A percentile compares a stretch with the other conserved stretches of the same genome.
phyloP scores from a whole-genome alignment of 2,113 vertebrate species.

The Microtus montanus region DNA sequence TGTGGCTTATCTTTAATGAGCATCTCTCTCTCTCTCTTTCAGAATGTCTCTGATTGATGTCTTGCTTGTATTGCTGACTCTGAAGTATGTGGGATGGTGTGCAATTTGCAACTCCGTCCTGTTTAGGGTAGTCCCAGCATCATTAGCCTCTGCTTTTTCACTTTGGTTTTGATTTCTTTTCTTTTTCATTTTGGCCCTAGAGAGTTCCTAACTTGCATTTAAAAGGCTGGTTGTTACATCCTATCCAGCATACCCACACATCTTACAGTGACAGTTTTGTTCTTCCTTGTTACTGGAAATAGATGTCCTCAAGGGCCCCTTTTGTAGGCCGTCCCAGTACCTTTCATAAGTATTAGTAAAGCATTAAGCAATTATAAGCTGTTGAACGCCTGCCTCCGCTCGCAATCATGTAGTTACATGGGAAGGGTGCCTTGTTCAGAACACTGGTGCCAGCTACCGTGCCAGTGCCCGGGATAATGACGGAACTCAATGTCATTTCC shows the following conservation, averaged over 20 bases:
- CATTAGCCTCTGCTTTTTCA: conserved; percentile 21
- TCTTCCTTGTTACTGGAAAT: conserved; percentile 4
- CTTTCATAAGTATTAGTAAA: conserved; percentile 15
- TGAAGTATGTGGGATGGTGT: background rate
- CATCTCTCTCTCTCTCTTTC: background rate
- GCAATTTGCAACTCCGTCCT: background rate
- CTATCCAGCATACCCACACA: background rate
- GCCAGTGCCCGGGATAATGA: background rate
- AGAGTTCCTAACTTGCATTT: conserved; percentile 36
- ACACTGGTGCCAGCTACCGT: background rate
- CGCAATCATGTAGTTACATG: background rate
- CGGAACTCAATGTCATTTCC: background rate
- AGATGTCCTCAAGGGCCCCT: background rate
- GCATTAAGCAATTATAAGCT: conserved; percentile 4
- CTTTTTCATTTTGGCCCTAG: background rate
- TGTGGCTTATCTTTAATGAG: background rate
- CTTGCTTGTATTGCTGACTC: conserved; percentile 17
- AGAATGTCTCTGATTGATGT: conserved; percentile 17
- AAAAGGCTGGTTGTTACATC: background rate
- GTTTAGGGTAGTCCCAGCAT: background rate
- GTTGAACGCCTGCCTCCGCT: background rate
- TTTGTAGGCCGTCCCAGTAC: background rate
- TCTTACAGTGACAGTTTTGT: conserved; percentile 30
- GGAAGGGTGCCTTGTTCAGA: background rate
- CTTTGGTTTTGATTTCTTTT: conserved; percentile 27